Conservation (phyloP, 2,113 vertebrate species). For the Lepus timidus region DNA sequence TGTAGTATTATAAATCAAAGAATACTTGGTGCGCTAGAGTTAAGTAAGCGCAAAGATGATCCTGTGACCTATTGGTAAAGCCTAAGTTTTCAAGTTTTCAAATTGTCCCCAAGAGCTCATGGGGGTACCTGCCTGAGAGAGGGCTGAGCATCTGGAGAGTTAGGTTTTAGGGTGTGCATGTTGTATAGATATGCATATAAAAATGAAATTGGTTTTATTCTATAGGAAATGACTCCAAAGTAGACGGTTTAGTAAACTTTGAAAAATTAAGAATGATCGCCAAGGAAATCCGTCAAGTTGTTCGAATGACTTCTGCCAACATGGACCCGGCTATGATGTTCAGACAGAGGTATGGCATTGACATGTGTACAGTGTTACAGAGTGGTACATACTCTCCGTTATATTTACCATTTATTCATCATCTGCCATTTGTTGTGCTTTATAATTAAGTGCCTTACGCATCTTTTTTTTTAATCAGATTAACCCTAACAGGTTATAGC, state of each 20-base stretch:
- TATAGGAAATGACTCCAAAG: slow-evolving; percentile 96
- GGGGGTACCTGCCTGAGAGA: neutral
- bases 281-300: slow-evolving; percentile 96
- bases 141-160: neutral
- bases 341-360: slow-evolving; percentile 93
- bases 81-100: neutral
- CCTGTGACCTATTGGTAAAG: neutral
- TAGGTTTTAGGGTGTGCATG: neutral
- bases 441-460: neutral
- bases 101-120: neutral
- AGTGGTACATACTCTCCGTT: neutral
- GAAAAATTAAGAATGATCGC: slow-evolving; percentile 99
- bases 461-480: neutral
- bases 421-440: neutral
- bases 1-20: slow-evolving; percentile 9
- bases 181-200: neutral
- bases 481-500: slow-evolving; percentile 33
- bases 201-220: slow-evolving; percentile 27
- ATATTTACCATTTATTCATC: neutral
- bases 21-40: neutral
- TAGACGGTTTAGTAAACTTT: slow-evolving; percentile 98
- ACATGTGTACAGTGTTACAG: neutral
- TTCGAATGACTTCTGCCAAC: slow-evolving; percentile 97
- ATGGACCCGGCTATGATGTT: slow-evolving; percentile 99
- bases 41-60: neutral